These are phyloP conservation scores for Harpalus rufipes DNA, from an alignment of 2,888 invertebrate genomes.

Conservation along the genomic window DNA sequence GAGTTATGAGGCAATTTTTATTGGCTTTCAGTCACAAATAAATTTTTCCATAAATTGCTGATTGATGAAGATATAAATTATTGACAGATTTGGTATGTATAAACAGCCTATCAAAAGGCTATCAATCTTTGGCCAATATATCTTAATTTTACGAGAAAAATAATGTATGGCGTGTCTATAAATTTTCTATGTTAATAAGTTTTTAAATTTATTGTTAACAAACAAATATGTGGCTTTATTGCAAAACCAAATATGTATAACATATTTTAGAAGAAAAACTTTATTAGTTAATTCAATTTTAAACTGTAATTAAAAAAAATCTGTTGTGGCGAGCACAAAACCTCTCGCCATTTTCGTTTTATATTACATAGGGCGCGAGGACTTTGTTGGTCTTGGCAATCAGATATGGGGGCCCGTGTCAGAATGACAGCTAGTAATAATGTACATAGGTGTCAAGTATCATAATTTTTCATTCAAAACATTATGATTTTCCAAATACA, in stretches of 20 bases:
- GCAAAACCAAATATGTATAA: neutral
- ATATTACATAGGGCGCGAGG: too few species aligned
- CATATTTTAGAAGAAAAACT: neutral
- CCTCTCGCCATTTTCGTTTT: too few species aligned
- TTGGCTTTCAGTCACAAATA: constrained; percentile 11
- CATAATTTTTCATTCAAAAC: too few species aligned
- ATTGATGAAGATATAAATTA: constrained; percentile 48
- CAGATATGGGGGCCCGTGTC: too few species aligned
- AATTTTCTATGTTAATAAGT: neutral
- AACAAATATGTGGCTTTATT: neutral
- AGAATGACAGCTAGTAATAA: too few species aligned
- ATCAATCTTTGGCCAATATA: constrained; percentile 1
- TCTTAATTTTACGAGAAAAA: constrained; percentile 9
- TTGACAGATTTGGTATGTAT: constrained; percentile 11
- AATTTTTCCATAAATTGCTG: constrained; percentile 17
- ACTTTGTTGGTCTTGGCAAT: too few species aligned
- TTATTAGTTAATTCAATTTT: too few species aligned
- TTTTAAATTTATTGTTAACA: neutral
- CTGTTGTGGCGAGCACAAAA: too few species aligned
- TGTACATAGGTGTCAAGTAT: too few species aligned
- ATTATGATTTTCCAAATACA: too few species aligned
- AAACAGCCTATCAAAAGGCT: neutral
- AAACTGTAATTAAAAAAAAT: too few species aligned
- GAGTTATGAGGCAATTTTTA: constrained; percentile 12
- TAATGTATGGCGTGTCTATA: neutral